A percentile compares a stretch with the other conserved stretches of the same genome.
Evolutionary conservation across 2,797 vertebrate species (phyloP).

Genomic region (Thamnophis elegans): DNA sequence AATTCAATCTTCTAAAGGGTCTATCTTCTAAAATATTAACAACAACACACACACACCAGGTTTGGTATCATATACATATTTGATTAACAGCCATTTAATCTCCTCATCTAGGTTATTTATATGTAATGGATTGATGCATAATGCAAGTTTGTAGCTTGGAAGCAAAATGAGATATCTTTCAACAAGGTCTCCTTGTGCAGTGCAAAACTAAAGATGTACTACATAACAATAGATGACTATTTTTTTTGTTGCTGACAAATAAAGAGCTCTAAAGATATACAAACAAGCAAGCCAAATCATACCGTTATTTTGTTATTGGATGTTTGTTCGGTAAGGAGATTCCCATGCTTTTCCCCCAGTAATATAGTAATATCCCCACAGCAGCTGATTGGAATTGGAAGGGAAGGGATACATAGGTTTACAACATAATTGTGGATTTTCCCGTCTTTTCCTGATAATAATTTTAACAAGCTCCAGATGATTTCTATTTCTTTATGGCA

Average conservation of each 20-base stretch:
- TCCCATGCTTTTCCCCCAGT: conserved; percentile 43
- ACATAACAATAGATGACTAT: background rate
- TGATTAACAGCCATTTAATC: background rate
- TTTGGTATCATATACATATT: background rate
- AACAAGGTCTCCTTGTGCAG: background rate
- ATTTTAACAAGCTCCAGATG: conserved; percentile 67
- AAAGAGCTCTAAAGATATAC: background rate
- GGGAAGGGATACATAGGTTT: conserved; percentile 46
- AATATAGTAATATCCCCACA: conserved; percentile 52
- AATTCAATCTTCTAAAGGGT: background rate
- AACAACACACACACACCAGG: background rate
- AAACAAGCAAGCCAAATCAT: conserved; percentile 12
- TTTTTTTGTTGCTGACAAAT: conserved; percentile 35
- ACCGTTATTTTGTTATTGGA: conserved; percentile 16
- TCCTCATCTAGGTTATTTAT: background rate
- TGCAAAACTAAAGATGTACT: conserved; percentile 30
- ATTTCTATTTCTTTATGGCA: conserved; percentile 59
- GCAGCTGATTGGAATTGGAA: conserved; percentile 55
- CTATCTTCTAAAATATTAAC: background rate
- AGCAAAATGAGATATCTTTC: conserved; percentile 27
- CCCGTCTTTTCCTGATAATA: conserved; percentile 50
- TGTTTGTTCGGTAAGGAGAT: background rate
- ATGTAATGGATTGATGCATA: background rate
- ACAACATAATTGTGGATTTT: conserved; percentile 56
- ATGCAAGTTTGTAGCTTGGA: conserved; percentile 17